Evolutionary conservation across 2,888 invertebrate genomes (phyloP).

Genomic region (Apantesis nais): DNA sequence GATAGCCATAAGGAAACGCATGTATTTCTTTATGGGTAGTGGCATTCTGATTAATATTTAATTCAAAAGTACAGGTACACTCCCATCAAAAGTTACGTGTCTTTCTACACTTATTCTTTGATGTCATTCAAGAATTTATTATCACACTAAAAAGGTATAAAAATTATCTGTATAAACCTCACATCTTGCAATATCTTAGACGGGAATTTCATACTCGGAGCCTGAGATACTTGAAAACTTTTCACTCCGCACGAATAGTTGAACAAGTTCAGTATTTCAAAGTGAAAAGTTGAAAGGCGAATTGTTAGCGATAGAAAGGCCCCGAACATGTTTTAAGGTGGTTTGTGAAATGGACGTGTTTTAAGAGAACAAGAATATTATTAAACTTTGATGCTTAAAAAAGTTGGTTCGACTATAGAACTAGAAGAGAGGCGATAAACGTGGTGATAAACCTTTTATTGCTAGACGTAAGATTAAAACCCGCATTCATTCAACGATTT

Average conservation of each 20-base stretch:
- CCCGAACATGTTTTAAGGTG: conserved; percentile 32
- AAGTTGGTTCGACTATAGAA: neutral
- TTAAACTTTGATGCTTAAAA: conserved; percentile 7
- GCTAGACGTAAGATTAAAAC: neutral
- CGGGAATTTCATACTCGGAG: conserved; percentile 38
- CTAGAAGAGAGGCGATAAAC: neutral
- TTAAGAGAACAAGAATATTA: conserved; percentile 5
- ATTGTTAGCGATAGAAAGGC: conserved; percentile 32
- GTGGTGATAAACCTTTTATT: neutral
- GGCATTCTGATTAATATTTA: conserved; percentile 31
- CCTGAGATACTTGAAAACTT: conserved; percentile 52
- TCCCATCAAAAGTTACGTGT: conserved; percentile 36
- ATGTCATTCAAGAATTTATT: conserved; percentile 39
- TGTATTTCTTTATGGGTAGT: neutral
- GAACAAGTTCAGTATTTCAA: conserved; percentile 50
- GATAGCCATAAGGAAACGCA: neutral
- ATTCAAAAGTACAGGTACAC: conserved; percentile 6
- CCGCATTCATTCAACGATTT: neutral
- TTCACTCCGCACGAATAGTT: conserved; percentile 56
- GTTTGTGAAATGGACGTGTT: conserved; percentile 18
- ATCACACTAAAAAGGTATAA: conserved; percentile 37
- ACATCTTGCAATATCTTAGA: conserved; percentile 33
- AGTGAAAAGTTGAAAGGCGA: conserved; percentile 52
- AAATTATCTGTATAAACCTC: conserved; percentile 33
- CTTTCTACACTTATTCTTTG: conserved; percentile 36